Base-by-base conservation (phyloP, 2,888 invertebrate genomes). In the Chirona hameri region DNA sequence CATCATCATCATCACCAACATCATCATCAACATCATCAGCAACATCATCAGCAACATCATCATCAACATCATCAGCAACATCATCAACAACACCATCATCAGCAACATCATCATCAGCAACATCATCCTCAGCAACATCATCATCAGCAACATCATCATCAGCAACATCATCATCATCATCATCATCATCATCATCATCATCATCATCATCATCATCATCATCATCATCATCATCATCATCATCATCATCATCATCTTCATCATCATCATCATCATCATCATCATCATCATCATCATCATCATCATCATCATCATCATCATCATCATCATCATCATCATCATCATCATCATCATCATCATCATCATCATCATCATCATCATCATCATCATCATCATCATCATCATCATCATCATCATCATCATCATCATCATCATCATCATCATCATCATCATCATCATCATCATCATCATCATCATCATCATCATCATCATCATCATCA, bases 101-200 rank as follows among this genome's bases (percentile, higher is more conserved):
- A n/a, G n/a, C n/a, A n/a, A n/a, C n/a, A n/a, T n/a, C n/a, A n/a
- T n/a, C n/a, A n/a, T n/a, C n/a, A n/a, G n/a, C n/a, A n/a, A n/a
- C n/a, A n/a, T n/a, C n/a, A n/a, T n/a, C n/a, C n/a, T n/a, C n/a
- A n/a, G n/a, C n/a, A n/a, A n/a, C n/a, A n/a, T n/a, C n/a, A n/a
- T n/a, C n/a, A n/a, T n/a, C n/a, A n/a, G n/a, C n/a, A n/a, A n/a
- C n/a, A n/a, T n/a, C n/a, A n/a, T n/a, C n/a, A n/a, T n/a, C n/a
- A n/a, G n/a, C n/a, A n/a, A n/a, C n/a, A n/a, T n/a, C n/a, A n/a
- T n/a, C n/a, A n/a, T n/a, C n/a, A 65, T 65, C 65, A 65, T 65
- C 65, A 65, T 65, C 65, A 65, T 65, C 65, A 65, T 65, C 65
- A 65, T 65, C 65, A 65, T 65, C 65, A 65, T 65, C 65, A 65